Conservation (phyloP, 2,113 vertebrate species). For the Platycercus adscitus region DNA sequence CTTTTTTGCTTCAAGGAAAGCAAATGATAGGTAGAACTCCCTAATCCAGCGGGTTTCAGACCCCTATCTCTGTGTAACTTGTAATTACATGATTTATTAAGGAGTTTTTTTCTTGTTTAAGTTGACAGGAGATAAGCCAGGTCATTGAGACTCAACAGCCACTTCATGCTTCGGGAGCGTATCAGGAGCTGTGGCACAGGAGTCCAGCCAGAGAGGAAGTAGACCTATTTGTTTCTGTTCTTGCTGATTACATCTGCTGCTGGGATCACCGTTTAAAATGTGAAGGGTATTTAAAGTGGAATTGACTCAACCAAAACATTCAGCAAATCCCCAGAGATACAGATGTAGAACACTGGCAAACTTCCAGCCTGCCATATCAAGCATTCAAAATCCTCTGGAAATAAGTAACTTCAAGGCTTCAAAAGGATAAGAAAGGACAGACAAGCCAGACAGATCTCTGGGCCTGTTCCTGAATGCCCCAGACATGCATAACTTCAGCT, state of each 20-base stretch:
- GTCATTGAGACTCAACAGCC: constrained; percentile 38
- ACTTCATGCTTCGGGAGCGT: background rate
- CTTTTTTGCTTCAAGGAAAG: background rate
- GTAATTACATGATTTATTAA: constrained; percentile 46
- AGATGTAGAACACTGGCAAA: constrained; percentile 39
- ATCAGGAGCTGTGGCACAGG: background rate
- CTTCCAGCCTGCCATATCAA: constrained; percentile 25
- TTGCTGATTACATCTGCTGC: background rate
- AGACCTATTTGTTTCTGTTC: background rate
- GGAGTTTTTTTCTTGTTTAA: constrained; percentile 28
- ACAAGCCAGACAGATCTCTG: background rate
- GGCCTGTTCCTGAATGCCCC: background rate
- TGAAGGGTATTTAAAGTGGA: constrained; percentile 37
- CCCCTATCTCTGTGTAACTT: constrained; percentile 33
- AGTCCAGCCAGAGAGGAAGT: background rate
- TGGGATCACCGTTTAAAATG: constrained; percentile 6
- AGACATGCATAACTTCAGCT: background rate
- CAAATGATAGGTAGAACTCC: background rate
- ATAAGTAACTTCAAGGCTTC: constrained; percentile 27
- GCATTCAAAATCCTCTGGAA: constrained; percentile 22
- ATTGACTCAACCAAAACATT: constrained; percentile 51
- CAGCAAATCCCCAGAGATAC: constrained; percentile 23
- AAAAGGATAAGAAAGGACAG: constrained; percentile 27
- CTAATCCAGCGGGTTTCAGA: background rate
- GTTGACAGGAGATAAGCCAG: constrained; percentile 29